Evolutionary conservation across 1,140 invertebrate species (phyloP), one percentile per base, ranked within the genome.

Genomic region (Pinna nobilis): DNA sequence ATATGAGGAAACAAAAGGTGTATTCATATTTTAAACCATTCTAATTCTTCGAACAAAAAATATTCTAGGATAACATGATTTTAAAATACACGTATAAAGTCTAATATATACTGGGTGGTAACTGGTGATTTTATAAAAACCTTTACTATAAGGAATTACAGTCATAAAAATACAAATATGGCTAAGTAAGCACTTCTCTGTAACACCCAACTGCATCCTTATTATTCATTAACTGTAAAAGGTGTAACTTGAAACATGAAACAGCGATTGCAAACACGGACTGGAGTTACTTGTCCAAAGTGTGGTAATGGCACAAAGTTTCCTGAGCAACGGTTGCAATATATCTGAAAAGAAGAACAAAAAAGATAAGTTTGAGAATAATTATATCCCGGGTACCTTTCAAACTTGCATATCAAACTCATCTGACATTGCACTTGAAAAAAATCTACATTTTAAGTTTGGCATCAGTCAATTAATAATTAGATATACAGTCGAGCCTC

Each of bases 251-350:
- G 87, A 70, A 86, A 89, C 77, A 90, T 79, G 74, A 95, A 97
- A 90, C 97, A 98, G 68, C 94, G 93, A 82, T 97, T 97, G 88
- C 97, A 99, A 1, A 98, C 97, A 55, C 97, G 92, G 0, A 98
- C 97, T 4, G 97, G 96, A 84, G 96, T 97, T 57, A 93, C 90
- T 76, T 97, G 94, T 11, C 97, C 97, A 89, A 94, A 98, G 78
- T 95, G 95, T 3, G 96, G 96, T 63, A 99, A 89, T 23, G 97
- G 96, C 20, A 98, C 95, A 66, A 94, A 95, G 86, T 98, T 96
- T 15, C 94, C 93, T 75, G 96, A 98, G 88, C 97, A 99, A 37
- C 95, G 93, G 3, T 94, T 94, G 89, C 97, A 98, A 87, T 98
- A 98, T 20, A 98, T 96, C 92, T 96, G 77, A 3, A 82, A 87